Conservation (phyloP, 1,140 invertebrate species). For the Diabrotica virgifera region DNA sequence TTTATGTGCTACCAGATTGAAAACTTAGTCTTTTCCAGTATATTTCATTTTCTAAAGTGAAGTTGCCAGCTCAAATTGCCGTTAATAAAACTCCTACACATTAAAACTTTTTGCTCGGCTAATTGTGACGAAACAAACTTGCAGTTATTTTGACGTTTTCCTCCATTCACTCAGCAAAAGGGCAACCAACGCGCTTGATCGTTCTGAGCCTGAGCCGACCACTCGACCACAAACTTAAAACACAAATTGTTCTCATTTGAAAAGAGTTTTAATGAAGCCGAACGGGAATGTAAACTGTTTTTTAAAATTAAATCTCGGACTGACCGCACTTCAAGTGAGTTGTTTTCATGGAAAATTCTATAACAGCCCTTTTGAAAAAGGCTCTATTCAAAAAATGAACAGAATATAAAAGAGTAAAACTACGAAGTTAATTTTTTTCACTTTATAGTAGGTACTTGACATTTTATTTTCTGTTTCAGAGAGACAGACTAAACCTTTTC, state of each 20-base stretch:
- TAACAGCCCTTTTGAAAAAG: slow-evolving; percentile 4
- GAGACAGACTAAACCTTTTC: neutral
- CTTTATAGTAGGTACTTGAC: neutral
- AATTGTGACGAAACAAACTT: too few species aligned
- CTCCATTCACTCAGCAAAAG: too few species aligned
- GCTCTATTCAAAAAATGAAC: slow-evolving; percentile 2
- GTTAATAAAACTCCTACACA: too few species aligned
- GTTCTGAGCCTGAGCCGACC: neutral
- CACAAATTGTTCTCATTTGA: slow-evolving; percentile 9
- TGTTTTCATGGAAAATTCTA: slow-evolving; percentile 24
- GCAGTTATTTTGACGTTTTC: too few species aligned
- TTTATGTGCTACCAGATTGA: too few species aligned
- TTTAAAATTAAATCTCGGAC: slow-evolving; percentile 23
- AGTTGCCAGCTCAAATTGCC: too few species aligned
- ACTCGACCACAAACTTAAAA: slow-evolving; percentile 6
- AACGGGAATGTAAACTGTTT: slow-evolving; percentile 21
- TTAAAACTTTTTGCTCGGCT: too few species aligned
- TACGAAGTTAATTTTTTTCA: neutral
- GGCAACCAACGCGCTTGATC: too few species aligned
- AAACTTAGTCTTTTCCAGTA: too few species aligned
- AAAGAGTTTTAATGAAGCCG: slow-evolving; percentile 12
- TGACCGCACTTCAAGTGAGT: slow-evolving; percentile 18
- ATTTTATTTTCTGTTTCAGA: slow-evolving; percentile 9
- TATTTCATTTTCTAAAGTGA: too few species aligned
- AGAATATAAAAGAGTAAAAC: neutral